Evolutionary conservation across 1,140 invertebrate species (phyloP).

Genomic region (Maniola jurtina): DNA sequence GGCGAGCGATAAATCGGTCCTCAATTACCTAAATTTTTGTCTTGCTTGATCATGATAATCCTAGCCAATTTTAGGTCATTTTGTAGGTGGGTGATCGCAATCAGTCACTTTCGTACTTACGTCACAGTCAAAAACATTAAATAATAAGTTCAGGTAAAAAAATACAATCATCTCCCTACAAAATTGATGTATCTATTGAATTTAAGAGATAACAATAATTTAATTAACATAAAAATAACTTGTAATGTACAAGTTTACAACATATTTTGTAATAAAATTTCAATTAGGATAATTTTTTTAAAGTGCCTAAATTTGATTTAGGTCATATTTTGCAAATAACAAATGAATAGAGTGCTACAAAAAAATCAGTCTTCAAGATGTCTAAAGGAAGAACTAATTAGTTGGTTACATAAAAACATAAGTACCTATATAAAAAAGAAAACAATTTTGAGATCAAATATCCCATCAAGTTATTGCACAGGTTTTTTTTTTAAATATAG

Average conservation of each 20-base stretch:
- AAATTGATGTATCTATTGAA: too few species aligned
- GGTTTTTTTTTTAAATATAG: not conserved
- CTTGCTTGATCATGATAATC: too few species aligned
- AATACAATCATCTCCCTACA: too few species aligned
- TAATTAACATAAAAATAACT: not conserved
- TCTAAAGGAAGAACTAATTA: conserved; percentile 32
- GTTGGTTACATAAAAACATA: not conserved
- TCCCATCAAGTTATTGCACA: conserved; percentile 15
- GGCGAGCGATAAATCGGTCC: too few species aligned
- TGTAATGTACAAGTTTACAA: not conserved
- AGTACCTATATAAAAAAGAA: not conserved
- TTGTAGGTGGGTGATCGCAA: too few species aligned
- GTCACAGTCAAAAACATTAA: too few species aligned
- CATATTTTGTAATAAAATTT: not conserved
- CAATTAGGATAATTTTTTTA: not conserved
- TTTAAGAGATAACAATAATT: not conserved
- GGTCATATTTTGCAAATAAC: not conserved
- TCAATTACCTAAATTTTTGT: too few species aligned
- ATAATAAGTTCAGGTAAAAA: too few species aligned
- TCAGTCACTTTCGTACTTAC: too few species aligned
- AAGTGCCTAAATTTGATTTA: not conserved
- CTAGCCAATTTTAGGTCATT: too few species aligned
- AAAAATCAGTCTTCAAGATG: conserved; percentile 55
- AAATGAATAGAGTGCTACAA: conserved; percentile 25
- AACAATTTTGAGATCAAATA: conserved; percentile 3